These are phyloP conservation scores for Agonopterix arenella DNA, from an alignment of 2,888 invertebrate species.

Conservation along the genomic window DNA sequence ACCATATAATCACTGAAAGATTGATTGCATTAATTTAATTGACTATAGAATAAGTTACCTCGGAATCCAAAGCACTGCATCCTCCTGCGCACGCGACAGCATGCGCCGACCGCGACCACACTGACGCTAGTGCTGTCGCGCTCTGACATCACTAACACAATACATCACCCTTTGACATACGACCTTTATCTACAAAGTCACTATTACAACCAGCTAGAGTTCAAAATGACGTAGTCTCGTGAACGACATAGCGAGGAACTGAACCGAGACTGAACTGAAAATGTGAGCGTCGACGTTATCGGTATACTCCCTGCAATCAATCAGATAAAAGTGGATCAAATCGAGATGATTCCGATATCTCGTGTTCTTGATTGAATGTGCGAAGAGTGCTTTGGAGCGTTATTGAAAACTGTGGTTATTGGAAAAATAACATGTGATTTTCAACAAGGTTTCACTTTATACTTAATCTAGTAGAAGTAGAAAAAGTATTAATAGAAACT, in stretches of 20 bases:
- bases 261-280: constrained; percentile 42
- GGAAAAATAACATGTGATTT: too few species aligned
- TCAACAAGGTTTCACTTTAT: too few species aligned
- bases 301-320: constrained; percentile 27
- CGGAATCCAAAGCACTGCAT: constrained; percentile 72
- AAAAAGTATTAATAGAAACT: too few species aligned
- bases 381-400: neutral
- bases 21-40: too few species aligned
- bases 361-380: constrained; percentile 15
- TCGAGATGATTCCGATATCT: constrained; percentile 39
- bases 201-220: constrained; percentile 29
- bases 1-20: too few species aligned
- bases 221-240: constrained; percentile 19
- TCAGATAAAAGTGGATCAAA: constrained; percentile 45
- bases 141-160: constrained; percentile 48
- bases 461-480: too few species aligned
- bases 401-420: too few species aligned
- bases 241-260: constrained; percentile 22
- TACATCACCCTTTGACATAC: constrained; percentile 40
- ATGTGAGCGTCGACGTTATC: constrained; percentile 43
- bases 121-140: constrained; percentile 57
- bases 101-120: constrained; percentile 47
- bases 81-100: constrained; percentile 65
- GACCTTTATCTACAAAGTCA: constrained; percentile 30
- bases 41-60: constrained; percentile 35